A percentile compares a stretch with the other conserved stretches of the same genome.
Evolutionary conservation across 1,140 invertebrate species (phyloP).

Genomic region (Calosoma granatense): DNA sequence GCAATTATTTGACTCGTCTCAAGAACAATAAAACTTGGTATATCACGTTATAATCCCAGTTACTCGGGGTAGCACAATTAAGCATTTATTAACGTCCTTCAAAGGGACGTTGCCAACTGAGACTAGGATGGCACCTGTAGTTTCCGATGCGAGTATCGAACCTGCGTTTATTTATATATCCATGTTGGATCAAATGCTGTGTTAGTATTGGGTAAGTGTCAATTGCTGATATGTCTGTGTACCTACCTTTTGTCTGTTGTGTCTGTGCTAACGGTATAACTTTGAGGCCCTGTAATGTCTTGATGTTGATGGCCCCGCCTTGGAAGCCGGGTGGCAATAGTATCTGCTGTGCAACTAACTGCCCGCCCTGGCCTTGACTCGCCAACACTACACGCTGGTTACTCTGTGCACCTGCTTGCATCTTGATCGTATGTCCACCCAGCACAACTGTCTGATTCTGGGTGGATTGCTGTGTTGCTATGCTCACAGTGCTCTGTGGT

Average conservation of each 20-base stretch:
- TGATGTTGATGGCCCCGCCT: constrained; percentile 49
- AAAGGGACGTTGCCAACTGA: too few relatives aligned
- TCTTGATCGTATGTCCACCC: constrained; percentile 31
- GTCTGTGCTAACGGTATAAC: constrained; percentile 46
- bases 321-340: constrained; percentile 43
- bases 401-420: constrained; percentile 23
- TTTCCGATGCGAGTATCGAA: too few relatives aligned
- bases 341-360: constrained; percentile 42
- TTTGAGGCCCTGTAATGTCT: constrained; percentile 56
- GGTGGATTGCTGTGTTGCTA: constrained; percentile 7
- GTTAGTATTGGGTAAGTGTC: too few relatives aligned
- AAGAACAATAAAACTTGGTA: too few relatives aligned
- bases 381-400: constrained; percentile 50
- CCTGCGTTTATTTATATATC: too few relatives aligned
- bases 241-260: constrained; percentile 28
- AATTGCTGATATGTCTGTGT: too few relatives aligned
- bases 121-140: too few relatives aligned
- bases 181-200: too few relatives aligned
- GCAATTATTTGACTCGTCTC: too few relatives aligned
- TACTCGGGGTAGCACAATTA: too few relatives aligned
- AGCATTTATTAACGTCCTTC: too few relatives aligned
- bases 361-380: constrained; percentile 43
- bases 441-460: constrained; percentile 34
- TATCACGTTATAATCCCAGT: too few relatives aligned
- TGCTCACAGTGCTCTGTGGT: background rate